Evolutionary conservation across 2,797 vertebrate species (phyloP).

Genomic region (Amphiprion clarkii): DNA sequence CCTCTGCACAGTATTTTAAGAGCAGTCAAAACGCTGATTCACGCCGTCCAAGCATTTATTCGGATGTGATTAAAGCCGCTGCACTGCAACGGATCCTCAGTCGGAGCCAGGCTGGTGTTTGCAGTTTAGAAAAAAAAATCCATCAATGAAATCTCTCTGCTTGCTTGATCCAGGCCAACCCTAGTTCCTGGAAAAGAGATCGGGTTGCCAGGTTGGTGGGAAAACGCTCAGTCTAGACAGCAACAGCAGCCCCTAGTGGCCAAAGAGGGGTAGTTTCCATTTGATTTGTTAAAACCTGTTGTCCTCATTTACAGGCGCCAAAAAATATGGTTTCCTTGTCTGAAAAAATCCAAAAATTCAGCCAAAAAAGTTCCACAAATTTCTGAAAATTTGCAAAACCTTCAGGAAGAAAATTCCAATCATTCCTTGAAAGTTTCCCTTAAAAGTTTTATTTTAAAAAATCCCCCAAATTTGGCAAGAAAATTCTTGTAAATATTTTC

Average conservation of each 20-base stretch:
- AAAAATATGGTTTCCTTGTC: no score
- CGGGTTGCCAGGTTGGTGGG: slow-evolving; percentile 30
- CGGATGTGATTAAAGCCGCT: slow-evolving; percentile 2
- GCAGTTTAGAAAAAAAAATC: background rate
- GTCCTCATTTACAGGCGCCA: no score
- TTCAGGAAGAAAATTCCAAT: no score
- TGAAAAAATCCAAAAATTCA: no score
- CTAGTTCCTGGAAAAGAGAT: slow-evolving; percentile 27
- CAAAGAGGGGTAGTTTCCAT: background rate
- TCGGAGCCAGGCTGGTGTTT: background rate
- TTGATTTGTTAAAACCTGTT: background rate
- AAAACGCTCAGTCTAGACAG: background rate
- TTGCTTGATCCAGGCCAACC: background rate
- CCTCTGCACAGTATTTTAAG: background rate
- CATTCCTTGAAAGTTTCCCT: no score
- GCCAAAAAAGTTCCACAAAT: no score
- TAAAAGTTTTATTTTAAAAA: no score
- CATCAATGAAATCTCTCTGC: slow-evolving; percentile 32
- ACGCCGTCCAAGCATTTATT: slow-evolving; percentile 4
- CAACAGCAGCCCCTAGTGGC: slow-evolving; percentile 58
- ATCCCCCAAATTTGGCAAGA: no score
- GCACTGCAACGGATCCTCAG: background rate
- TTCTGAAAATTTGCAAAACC: no score
- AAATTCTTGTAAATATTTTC: no score
- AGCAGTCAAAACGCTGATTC: background rate